Conservation (phyloP, 2,113 vertebrate species). For the Chionomys nivalis region DNA sequence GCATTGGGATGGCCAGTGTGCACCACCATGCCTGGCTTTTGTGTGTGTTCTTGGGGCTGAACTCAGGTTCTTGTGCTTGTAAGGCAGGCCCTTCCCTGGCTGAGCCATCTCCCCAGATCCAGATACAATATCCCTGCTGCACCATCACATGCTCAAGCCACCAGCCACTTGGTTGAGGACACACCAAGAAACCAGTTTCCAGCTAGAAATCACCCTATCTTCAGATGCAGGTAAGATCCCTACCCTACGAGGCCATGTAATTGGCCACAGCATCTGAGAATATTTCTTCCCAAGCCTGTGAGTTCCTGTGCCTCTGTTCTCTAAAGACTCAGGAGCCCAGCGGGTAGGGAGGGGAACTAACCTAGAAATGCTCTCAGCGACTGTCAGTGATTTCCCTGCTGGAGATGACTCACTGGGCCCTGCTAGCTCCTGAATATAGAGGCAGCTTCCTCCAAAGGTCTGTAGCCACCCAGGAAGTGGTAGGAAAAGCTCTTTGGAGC, state of each 20-base stretch:
- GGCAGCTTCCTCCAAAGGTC: slow-evolving; percentile 41
- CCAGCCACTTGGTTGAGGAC: not conserved
- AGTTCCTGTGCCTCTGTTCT: not conserved
- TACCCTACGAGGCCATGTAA: not conserved
- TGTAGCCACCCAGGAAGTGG: fast-evolving
- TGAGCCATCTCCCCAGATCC: not conserved
- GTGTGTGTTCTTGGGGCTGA: not conserved
- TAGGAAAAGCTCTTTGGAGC: not conserved
- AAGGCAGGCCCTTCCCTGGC: not conserved
- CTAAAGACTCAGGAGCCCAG: not conserved
- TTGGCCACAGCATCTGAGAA: not conserved
- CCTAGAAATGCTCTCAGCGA: not conserved
- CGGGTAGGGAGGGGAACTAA: not conserved
- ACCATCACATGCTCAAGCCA: not conserved
- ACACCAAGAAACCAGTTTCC: not conserved
- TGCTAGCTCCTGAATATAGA: not conserved
- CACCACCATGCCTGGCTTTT: not conserved
- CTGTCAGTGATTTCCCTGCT: not conserved
- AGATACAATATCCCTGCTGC: not conserved
- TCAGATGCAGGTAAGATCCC: not conserved
- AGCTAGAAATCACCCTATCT: not conserved
- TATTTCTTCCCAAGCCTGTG: not conserved
- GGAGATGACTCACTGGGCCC: not conserved
- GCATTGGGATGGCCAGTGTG: not conserved
- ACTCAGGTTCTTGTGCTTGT: not conserved